Evolutionary conservation across 2,888 invertebrate species (phyloP), one percentile per base, ranked within the genome.

Genomic region (Andrena trimmerana): DNA sequence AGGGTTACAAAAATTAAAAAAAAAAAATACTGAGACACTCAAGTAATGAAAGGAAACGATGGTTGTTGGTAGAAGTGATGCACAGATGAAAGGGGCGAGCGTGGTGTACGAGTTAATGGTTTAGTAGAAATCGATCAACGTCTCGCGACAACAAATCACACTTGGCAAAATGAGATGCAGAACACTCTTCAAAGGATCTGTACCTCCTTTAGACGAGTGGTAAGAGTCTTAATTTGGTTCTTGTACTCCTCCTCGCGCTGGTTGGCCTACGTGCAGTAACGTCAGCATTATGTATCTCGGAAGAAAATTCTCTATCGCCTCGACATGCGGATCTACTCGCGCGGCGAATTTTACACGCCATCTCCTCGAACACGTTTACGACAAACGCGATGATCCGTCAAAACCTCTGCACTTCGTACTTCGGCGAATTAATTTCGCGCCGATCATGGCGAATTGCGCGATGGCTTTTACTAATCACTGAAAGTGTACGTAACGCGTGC

Each of bases 171-270:
- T 42, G 60, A 67, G 81, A 83, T 84, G 79, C 88, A 81, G 75
- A 67, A 76, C 81, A 85, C 89, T 88, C 70, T 71, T 86, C 84
- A 88, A 78, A 90, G 88, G 85, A 90, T 90, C 87, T 92, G 92
- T 97, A 99, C 99, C 99, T 99, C 99, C 98, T 99, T 99, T 96
- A 99, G 98, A 96, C 99, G 98, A 95, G 98, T 97, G 95, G 98
- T 98, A 95, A 99, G 97, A 95, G 98, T 98, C 97, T 99, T 99
- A 97, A 99, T 99, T 97, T 99, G 99, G 95, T 98, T 98, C 97
- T 99, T 99, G 97, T 99, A 99, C 95, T 99, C 98, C 96, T 99
- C 99, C 96, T 99, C 99, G 94, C 99, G 98, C 96, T 99, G 99
- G 96, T 99, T 98, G 96, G 99, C 99, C 99, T 99, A 95, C 89